Evolutionary conservation across 1,140 invertebrate species (phyloP).

Genomic region (Drosophila kohkoa): DNA sequence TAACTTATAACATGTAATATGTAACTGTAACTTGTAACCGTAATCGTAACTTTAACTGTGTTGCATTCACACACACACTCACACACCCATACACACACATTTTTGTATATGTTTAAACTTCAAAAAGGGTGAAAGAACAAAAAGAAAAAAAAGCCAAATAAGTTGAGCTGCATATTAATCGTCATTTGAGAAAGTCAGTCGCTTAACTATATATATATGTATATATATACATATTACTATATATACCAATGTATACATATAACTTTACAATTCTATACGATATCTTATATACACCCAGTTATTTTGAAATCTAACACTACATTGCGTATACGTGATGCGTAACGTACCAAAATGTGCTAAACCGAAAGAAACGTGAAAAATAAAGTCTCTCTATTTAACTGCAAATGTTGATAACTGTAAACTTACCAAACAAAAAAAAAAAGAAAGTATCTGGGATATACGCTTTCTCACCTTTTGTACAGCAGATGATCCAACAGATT

Average conservation of each 20-base stretch:
- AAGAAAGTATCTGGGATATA: conserved; percentile 10
- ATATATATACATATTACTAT: conserved; percentile 42
- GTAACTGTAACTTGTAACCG: conserved; percentile 33
- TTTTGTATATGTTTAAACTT: conserved; percentile 44
- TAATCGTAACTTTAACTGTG: conserved; percentile 56
- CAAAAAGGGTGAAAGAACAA: conserved; percentile 37
- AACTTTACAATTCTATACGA: conserved; percentile 56
- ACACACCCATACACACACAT: conserved; percentile 35
- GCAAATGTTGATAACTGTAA: conserved; percentile 50
- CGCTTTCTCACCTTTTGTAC: conserved; percentile 35
- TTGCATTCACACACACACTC: conserved; percentile 41
- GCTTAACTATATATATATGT: conserved; percentile 45
- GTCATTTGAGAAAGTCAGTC: conserved; percentile 40
- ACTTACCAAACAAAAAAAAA: conserved; percentile 1
- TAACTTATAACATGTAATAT: conserved; percentile 31
- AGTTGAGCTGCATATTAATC: conserved; percentile 26
- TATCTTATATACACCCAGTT: conserved; percentile 65
- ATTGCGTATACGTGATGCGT: conserved; percentile 52
- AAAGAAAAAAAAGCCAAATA: conserved; percentile 2
- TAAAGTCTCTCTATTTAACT: conserved; percentile 84
- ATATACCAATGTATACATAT: conserved; percentile 56
- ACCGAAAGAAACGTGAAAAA: conserved; percentile 66
- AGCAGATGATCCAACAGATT: conserved; percentile 28
- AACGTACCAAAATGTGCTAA: conserved; percentile 64
- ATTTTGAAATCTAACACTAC: conserved; percentile 49